Evolutionary conservation across 1,140 invertebrate species (phyloP), one percentile per base, ranked within the genome.

Genomic region (Lerema accius): DNA sequence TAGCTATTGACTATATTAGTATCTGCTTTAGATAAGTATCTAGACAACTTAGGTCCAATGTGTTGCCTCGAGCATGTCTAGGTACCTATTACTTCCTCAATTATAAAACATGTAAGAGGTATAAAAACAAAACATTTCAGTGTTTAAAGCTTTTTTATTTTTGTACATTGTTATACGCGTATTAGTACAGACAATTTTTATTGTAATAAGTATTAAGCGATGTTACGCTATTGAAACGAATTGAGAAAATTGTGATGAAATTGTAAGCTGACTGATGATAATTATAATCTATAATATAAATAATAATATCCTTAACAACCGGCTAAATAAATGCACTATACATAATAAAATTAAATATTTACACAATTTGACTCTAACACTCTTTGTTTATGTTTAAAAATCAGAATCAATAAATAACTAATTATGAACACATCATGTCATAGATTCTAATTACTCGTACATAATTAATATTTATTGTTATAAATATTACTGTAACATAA

Each of bases 91-190:
- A n/a, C n/a, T n/a, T n/a, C n/a, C n/a, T n/a, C n/a, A n/a, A n/a
- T n/a, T n/a, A n/a, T n/a, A n/a, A n/a, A n/a, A n/a, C n/a, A n/a
- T n/a, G n/a, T n/a, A n/a, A n/a, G n/a, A n/a, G n/a, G n/a, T n/a
- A n/a, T n/a, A n/a, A 6, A 10, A 7, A 43, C 53, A 69, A 79
- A 60, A 71, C 71, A 7, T 63, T 39, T 37, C 59, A 67, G 78
- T 84, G 75, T 89, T 86, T 87, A 86, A 89, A 87, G 84, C 84
- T 85, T 85, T 23, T 77, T 85, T 87, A 82, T 81, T 85, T 89
- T 89, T 89, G 82, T 86, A 87, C 82, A 76, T 78, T 84, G 74
- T 87, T 87, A 87, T 80, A 86, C 72, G 84, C 78, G 66, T 77
- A 80, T 85, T 89, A 89, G 82, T 83, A 82, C 43, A 75, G 69